Evolutionary conservation across 2,113 vertebrate species (phyloP).

Genomic region (Bos javanicus): DNA sequence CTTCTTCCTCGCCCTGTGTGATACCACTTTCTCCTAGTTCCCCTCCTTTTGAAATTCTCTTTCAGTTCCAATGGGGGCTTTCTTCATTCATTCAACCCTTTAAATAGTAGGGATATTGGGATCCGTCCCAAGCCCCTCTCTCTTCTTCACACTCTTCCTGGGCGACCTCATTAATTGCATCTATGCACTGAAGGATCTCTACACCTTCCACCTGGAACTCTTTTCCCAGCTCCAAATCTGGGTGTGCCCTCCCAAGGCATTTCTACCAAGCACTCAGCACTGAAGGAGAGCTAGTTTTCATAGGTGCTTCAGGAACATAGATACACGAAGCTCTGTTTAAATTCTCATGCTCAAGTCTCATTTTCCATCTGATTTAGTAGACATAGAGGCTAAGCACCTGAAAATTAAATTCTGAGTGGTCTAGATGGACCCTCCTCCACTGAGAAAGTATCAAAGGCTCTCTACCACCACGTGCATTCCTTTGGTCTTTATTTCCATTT

Average conservation of each 20-base stretch:
- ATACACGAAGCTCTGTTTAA: background rate
- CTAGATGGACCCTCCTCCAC: background rate
- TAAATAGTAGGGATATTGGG: background rate
- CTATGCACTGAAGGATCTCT: background rate
- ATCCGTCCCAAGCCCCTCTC: background rate
- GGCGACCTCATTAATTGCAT: background rate
- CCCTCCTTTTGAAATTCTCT: background rate
- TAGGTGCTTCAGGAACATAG: background rate
- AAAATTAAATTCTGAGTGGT: background rate
- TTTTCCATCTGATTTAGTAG: background rate
- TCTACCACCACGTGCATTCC: fast-evolving
- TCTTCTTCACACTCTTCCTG: background rate
- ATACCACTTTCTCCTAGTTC: background rate
- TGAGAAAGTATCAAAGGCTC: background rate
- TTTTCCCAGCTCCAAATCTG: background rate
- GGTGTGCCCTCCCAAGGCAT: background rate
- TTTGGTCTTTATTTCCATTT: background rate
- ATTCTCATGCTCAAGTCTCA: background rate
- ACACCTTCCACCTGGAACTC: background rate
- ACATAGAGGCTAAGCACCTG: background rate
- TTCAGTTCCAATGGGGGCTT: background rate
- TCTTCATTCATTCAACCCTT: background rate
- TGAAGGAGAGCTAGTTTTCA: background rate
- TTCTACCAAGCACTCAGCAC: background rate
- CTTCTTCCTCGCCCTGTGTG: background rate